These are phyloP conservation scores for Drosophila sp. DNA, from an alignment of 1,140 invertebrate species.

Conservation along the genomic window DNA sequence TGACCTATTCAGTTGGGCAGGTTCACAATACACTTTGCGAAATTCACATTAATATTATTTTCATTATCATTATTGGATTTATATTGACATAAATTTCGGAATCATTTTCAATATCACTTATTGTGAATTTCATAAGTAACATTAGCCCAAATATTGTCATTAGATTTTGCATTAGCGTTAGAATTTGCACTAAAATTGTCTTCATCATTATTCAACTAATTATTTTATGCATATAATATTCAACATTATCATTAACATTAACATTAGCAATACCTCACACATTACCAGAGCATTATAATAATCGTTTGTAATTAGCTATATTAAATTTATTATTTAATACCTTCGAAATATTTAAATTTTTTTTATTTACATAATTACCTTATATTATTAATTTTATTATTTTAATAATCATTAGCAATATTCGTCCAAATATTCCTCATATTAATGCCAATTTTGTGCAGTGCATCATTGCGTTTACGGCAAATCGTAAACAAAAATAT, in stretches of 20 bases:
- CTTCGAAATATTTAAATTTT: no score
- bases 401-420: no score
- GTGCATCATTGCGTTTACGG: not conserved
- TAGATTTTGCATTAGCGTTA: not conserved
- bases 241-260: not conserved
- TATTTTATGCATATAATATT: not conserved
- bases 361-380: no score
- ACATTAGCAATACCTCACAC: no score
- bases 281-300: no score
- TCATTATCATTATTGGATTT: not conserved
- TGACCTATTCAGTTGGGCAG: not conserved
- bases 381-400: no score
- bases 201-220: not conserved
- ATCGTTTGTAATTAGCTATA: no score
- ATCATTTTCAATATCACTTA: not conserved
- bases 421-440: not conserved
- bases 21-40: not conserved
- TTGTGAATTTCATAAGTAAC: not conserved
- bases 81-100: not conserved
- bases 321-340: no score
- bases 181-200: not conserved
- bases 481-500: conserved; percentile 1
- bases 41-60: not conserved
- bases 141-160: not conserved
- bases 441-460: not conserved